Conservation (phyloP, 1,140 invertebrate species). For the Tetragonula clypearis region DNA sequence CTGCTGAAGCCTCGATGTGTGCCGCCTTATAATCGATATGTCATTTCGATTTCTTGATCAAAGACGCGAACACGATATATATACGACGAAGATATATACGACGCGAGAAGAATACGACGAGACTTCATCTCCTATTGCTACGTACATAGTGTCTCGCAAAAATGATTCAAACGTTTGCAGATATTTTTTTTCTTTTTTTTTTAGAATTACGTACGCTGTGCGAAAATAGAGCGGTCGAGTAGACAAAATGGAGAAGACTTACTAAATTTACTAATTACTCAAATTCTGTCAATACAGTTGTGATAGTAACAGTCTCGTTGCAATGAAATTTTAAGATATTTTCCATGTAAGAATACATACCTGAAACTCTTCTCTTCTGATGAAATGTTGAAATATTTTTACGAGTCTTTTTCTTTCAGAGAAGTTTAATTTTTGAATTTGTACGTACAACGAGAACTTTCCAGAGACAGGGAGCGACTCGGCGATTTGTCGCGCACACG, state of each 20-base stretch:
- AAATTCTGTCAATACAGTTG: too few species aligned
- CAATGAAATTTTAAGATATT: too few species aligned
- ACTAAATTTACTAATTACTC: too few species aligned
- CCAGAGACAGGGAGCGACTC: not conserved
- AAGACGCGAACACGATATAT: not conserved
- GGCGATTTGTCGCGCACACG: not conserved
- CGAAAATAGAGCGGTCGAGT: not conserved
- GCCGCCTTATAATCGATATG: conserved; percentile 41
- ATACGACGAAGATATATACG: not conserved
- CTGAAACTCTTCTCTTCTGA: not conserved
- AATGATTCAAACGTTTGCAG: not conserved
- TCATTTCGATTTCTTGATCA: not conserved
- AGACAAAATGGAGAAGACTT: too few species aligned
- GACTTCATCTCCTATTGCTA: too few species aligned
- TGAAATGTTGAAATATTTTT: not conserved
- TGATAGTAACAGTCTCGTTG: too few species aligned
- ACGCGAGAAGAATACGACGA: not conserved
- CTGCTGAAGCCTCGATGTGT: not conserved
- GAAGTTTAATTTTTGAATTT: too few species aligned
- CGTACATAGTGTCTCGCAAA: too few species aligned
- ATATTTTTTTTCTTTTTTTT: not conserved
- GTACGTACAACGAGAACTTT: conserved; percentile 8
- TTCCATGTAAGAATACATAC: not conserved
- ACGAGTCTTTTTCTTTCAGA: not conserved
- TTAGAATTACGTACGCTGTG: not conserved